These are phyloP conservation scores for Hypanus sabinus DNA, from an alignment of 2,113 vertebrate genomes.

Conservation along the genomic window DNA sequence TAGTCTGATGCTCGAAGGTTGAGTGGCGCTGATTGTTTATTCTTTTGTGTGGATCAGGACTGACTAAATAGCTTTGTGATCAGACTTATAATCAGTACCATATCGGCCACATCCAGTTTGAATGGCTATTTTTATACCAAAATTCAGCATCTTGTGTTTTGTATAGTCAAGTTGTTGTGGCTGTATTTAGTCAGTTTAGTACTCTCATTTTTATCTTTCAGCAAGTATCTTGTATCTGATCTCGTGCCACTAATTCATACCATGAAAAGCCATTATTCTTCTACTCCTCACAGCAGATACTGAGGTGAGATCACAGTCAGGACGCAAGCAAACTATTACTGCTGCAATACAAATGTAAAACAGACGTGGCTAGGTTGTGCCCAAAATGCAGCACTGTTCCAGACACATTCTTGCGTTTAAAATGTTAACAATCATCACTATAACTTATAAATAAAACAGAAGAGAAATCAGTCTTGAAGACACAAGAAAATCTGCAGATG, in stretches of 20 bases:
- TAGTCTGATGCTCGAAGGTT: background rate
- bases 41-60: too few relatives aligned
- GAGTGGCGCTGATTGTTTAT: background rate
- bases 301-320: background rate
- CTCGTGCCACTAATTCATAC: background rate
- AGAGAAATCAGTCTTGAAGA: background rate
- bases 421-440: background rate
- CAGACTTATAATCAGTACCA: background rate
- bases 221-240: background rate
- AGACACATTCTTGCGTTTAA: background rate
- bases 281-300: background rate
- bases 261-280: background rate
- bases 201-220: background rate
- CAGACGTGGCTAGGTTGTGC: background rate
- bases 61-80: background rate
- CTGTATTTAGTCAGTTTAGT: slow-evolving; percentile 1
- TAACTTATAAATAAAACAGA: background rate
- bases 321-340: background rate
- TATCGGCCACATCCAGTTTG: background rate
- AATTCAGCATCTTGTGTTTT: background rate
- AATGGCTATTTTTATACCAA: background rate
- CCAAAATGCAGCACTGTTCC: background rate
- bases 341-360: background rate
- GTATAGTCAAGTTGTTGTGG: background rate
- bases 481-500: too few relatives aligned